Evolutionary conservation across 1,140 invertebrate genomes (phyloP), one percentile per base, ranked within the genome.

Genomic region (Drosophila erecta): DNA sequence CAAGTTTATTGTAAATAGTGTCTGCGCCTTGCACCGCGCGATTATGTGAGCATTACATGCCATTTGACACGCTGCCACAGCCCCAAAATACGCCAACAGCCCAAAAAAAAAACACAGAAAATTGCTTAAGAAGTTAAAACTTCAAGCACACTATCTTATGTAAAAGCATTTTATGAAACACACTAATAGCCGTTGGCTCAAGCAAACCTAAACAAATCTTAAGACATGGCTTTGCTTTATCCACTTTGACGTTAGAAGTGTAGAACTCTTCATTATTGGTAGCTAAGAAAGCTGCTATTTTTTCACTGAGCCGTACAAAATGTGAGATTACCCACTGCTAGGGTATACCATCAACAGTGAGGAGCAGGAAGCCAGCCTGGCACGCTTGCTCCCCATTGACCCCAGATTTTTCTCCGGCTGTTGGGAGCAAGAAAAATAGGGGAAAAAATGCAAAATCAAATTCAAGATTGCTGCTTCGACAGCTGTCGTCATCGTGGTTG

Each of bases 21-120:
- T 57, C 61, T 60, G 67, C 44, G 60, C 53, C 54, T 55, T 51
- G 60, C 22, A 47, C 40, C 41, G 22, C 47, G 38, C 55, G 73
- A 81, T 74, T 85, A 74, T 75, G 57, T 81, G 83, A 77, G 57
- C 81, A 81, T 85, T 66, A 66, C 66, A 78, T 86, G 64, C 67
- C 75, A 86, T 86, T 85, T 75, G 81, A 40, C 65, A 76, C 56
- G 81, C 67, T 73, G 81, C 77, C 65, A 27, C 72, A 65, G 40
- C 62, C 46, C 40, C 40, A 50, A 51, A 24, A 67, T n/a, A 20
- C 5, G 38, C 12, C n/a, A n/a, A n/a, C 17, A 0, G 17, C 38
- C 14, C 7, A 1, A 30, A 59, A 53, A 30, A 30, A 33, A 38
- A 64, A 15, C 7, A 46, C 24, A 15, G 41, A 33, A 3, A 33